phyloP scores from a whole-genome alignment of 2,888 invertebrate genomes.

The Cabera pusaria region DNA sequence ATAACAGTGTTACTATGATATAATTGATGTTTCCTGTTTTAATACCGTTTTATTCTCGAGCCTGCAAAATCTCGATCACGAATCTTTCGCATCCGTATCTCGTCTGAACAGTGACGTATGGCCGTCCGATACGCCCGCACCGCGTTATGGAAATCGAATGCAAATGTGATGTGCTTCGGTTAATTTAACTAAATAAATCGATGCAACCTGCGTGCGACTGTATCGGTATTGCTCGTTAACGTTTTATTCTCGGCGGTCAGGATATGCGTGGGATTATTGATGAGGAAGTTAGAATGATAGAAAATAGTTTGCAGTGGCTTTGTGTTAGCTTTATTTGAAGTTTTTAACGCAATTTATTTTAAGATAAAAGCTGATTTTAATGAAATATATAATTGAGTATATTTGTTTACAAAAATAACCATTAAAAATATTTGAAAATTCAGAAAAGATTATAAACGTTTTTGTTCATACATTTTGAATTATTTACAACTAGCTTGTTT shows the following conservation, averaged over 20 bases:
- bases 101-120: constrained; percentile 73
- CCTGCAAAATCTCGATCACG: constrained; percentile 56
- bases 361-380: too few species aligned
- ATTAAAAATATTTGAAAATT: too few species aligned
- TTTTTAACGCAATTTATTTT: too few species aligned
- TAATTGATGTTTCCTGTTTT: too few species aligned
- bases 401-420: too few species aligned
- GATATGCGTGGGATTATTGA: constrained; percentile 34
- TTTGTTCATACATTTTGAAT: too few species aligned
- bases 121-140: constrained; percentile 65
- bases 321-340: too few species aligned
- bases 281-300: constrained; percentile 12
- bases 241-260: constrained; percentile 45
- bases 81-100: constrained; percentile 53
- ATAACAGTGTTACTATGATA: too few species aligned
- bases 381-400: too few species aligned
- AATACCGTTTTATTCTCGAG: constrained; percentile 44
- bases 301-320: too few species aligned
- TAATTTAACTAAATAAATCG: constrained; percentile 81
- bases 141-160: constrained; percentile 80
- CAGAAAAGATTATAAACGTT: too few species aligned
- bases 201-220: constrained; percentile 61
- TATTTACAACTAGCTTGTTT: too few species aligned
- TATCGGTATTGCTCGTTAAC: constrained; percentile 64
- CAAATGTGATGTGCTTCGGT: constrained; percentile 74